Evolutionary conservation across 2,113 vertebrate genomes (phyloP), one percentile per base, ranked within the genome.

Genomic region (Sebastes schlegelii): DNA sequence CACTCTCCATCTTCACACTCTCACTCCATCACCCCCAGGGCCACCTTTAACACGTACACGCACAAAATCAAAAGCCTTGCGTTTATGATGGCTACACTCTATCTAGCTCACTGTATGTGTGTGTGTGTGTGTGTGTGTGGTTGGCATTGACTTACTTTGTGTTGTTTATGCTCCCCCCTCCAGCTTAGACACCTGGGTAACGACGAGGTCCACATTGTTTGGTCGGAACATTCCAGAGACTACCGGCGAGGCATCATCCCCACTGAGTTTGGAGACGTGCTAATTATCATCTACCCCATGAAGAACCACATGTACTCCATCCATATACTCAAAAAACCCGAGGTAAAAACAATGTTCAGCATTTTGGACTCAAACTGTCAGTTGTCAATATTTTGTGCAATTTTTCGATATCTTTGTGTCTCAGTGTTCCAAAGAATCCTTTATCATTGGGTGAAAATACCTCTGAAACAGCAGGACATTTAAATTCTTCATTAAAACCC

Each of bases 291-390:
- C 92, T 99, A 99, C 92, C 98, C 98, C 84, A 98, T 99, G 96
- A 99, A 98, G 95, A 99, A 99, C 94, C 97, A 98, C 91, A 99
- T 98, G 98, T 99, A 97, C 93, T 99, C 97, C 92, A 97, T 99
- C 91, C 98, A 99, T 88, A 99, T 99, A 86, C 97, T 99, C 92
- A 99, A 99, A 91, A 99, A 99, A 76, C 98, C 98, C 19, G 98
- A 99, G 97, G 98, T 98, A 95, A 90, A 40, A 51, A 21, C 23
- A 17, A 10, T 19, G 1, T 61, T 46, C 11, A 71, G 8, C 5
- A 17, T 55, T 61, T 45, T 49, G n/a, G 16, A 19, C 11, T 48
- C 55, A 69, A 85, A 51, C 6, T 10, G 58, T 55, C 16, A 66
- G 4, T 12, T 45, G 23, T 52, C 43, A 46, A 6, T 71, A 10